Conservation (phyloP, 2,797 vertebrate species). For the Caiman crocodilus region DNA sequence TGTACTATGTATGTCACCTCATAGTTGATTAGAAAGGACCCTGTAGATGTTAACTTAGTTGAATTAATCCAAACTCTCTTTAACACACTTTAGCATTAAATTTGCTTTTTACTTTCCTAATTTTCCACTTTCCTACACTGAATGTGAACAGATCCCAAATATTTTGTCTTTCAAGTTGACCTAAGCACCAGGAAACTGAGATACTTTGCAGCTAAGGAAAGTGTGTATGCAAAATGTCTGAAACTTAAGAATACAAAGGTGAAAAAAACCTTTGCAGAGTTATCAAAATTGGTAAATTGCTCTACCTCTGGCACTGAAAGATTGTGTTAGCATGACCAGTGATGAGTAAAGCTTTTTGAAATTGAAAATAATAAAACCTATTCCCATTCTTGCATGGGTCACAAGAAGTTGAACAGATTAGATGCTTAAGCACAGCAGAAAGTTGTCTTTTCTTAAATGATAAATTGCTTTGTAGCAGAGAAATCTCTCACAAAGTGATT, state of each 20-base stretch:
- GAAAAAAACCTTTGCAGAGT: background rate
- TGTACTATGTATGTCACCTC: background rate
- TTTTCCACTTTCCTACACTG: background rate
- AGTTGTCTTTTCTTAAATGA: slow-evolving; percentile 74
- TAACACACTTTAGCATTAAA: background rate
- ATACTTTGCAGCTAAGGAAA: slow-evolving; percentile 11
- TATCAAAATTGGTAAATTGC: slow-evolving; percentile 47
- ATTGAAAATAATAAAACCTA: slow-evolving; percentile 62
- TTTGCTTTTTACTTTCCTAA: background rate
- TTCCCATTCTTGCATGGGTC: slow-evolving; percentile 43
- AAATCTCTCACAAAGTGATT: slow-evolving; percentile 67
- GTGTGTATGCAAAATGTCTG: slow-evolving; percentile 11
- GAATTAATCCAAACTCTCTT: background rate
- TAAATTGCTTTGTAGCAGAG: slow-evolving; percentile 61
- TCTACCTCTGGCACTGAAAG: slow-evolving; percentile 3
- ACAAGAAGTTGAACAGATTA: slow-evolving; percentile 59
- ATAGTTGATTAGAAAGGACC: background rate
- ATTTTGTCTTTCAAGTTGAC: background rate
- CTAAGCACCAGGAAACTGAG: background rate
- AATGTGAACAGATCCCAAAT: background rate
- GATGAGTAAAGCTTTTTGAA: slow-evolving; percentile 62
- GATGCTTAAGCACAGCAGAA: slow-evolving; percentile 59
- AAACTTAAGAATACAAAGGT: slow-evolving; percentile 3
- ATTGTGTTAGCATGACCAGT: slow-evolving; percentile 24
- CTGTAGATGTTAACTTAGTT: background rate